Evolutionary conservation across 2,888 invertebrate species (phyloP).

Genomic region (Agrochola circellaris): DNA sequence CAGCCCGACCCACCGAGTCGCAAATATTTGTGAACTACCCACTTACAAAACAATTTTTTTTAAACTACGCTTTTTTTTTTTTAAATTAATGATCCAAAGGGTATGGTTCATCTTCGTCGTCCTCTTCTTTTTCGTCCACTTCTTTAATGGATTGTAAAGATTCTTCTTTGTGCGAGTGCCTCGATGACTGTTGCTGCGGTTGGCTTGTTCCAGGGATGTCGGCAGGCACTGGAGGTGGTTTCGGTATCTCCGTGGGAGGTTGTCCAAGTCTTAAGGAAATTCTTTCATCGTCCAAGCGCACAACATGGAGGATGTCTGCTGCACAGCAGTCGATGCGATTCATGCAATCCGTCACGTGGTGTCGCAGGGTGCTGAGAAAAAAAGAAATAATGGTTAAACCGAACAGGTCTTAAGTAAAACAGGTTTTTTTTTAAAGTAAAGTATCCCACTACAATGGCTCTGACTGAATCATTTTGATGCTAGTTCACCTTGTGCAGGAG

Average conservation of each 20-base stretch:
- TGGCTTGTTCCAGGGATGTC: neutral
- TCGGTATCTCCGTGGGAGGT: slow-evolving; percentile 47
- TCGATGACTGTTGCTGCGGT: neutral
- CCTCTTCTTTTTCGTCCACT: slow-evolving; percentile 77
- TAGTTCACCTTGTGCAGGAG: no score
- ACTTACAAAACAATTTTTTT: slow-evolving; percentile 3
- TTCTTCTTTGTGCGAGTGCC: slow-evolving; percentile 36
- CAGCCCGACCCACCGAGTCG: no score
- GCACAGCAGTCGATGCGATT: slow-evolving; percentile 76
- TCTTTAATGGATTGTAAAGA: slow-evolving; percentile 78
- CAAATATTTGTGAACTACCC: neutral
- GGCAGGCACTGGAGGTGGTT: slow-evolving; percentile 28
- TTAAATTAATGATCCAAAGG: slow-evolving; percentile 70
- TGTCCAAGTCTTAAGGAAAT: slow-evolving; percentile 75
- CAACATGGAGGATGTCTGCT: slow-evolving; percentile 77
- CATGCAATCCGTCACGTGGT: slow-evolving; percentile 74
- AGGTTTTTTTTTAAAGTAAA: no score
- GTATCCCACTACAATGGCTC: no score
- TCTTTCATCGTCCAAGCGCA: slow-evolving; percentile 80
- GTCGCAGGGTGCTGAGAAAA: slow-evolving; percentile 70
- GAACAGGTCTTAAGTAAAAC: no score
- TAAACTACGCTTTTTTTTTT: neutral
- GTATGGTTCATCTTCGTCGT: slow-evolving; percentile 65
- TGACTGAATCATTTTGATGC: no score
- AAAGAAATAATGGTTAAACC: neutral